Conservation (phyloP, 2,888 invertebrate genomes). For the Drosophila rubida region DNA sequence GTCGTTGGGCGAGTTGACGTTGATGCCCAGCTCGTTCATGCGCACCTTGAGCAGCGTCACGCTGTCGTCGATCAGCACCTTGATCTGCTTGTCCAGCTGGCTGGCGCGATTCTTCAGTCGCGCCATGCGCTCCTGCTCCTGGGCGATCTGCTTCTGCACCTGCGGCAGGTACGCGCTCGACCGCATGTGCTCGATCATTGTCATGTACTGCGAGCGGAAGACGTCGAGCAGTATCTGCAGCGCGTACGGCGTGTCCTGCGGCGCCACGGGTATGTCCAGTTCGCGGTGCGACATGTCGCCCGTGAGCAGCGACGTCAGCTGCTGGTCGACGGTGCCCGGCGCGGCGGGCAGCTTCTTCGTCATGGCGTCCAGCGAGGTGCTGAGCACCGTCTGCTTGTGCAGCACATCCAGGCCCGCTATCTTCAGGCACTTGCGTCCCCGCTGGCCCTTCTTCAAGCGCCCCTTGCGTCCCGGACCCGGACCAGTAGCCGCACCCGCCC, state of each 20-base stretch:
- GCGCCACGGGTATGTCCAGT: constrained; percentile 92
- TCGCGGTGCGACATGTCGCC: constrained; percentile 91
- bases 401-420: constrained; percentile 95
- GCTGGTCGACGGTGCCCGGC: constrained; percentile 96
- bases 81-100: constrained; percentile 97
- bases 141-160: constrained; percentile 91
- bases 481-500: constrained; percentile 39
- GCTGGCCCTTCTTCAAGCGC: constrained; percentile 87
- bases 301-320: constrained; percentile 92
- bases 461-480: constrained; percentile 85
- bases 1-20: constrained; percentile 93
- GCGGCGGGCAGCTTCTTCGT: constrained; percentile 93
- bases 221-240: constrained; percentile 94
- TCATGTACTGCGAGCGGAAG: constrained; percentile 93
- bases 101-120: constrained; percentile 93
- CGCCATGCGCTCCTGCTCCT: constrained; percentile 93
- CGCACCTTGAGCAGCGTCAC: constrained; percentile 94
- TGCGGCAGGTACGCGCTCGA: constrained; percentile 90
- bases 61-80: constrained; percentile 95
- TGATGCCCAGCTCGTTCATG: constrained; percentile 96
- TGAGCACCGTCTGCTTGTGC: constrained; percentile 94
- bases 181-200: constrained; percentile 93
- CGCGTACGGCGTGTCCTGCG: constrained; percentile 92
- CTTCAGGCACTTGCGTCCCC: constrained; percentile 89
- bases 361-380: constrained; percentile 91